Evolutionary conservation across 2,888 invertebrate genomes (phyloP).

Genomic region (Lampropteryx suffumata): DNA sequence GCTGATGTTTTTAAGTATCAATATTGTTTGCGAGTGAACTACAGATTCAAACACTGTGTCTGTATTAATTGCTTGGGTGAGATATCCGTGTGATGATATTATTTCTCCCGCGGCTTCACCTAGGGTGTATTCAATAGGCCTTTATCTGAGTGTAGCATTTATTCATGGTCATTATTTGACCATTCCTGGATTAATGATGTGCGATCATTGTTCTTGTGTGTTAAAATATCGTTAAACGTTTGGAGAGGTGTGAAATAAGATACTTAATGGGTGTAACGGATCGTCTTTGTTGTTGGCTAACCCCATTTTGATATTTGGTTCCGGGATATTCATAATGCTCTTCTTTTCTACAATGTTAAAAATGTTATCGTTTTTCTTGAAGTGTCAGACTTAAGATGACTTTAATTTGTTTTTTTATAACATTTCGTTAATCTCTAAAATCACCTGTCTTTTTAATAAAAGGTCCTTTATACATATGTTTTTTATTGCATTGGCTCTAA

Average conservation of each 20-base stretch:
- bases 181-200: slow-evolving; percentile 79
- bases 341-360: slow-evolving; percentile 13
- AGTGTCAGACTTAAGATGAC: background rate
- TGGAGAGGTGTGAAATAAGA: slow-evolving; percentile 75
- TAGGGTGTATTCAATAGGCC: slow-evolving; percentile 26
- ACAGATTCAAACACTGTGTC: background rate
- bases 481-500: slow-evolving; percentile 8
- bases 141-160: slow-evolving; percentile 72
- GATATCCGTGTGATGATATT: background rate
- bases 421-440: background rate
- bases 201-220: slow-evolving; percentile 72
- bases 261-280: slow-evolving; percentile 70
- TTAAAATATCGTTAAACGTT: slow-evolving; percentile 66
- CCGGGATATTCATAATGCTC: slow-evolving; percentile 19
- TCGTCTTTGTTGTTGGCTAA: slow-evolving; percentile 50
- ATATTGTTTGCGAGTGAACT: background rate
- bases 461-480: background rate
- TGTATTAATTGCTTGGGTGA: background rate
- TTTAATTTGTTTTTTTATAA: too few relatives aligned
- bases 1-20: background rate
- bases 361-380: slow-evolving; percentile 15
- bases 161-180: slow-evolving; percentile 83
- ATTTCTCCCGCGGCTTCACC: slow-evolving; percentile 41
- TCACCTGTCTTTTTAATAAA: background rate
- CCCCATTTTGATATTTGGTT: slow-evolving; percentile 42